Conservation (phyloP, 2,113 vertebrate genomes). For the Osmerus mordax region DNA sequence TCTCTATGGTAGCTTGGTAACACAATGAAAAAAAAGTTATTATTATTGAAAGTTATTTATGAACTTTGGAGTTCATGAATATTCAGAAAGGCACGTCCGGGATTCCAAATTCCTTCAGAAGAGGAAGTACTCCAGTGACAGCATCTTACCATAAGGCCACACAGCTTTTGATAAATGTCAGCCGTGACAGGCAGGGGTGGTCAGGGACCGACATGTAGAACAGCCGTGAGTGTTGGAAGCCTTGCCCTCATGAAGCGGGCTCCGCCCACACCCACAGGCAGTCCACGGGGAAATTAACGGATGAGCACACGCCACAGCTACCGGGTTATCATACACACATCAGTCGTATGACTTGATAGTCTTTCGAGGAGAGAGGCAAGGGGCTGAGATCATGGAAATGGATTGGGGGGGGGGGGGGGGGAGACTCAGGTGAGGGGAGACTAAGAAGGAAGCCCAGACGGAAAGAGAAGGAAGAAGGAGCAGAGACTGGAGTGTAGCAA, state of each 20-base stretch:
- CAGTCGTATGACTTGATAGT: constrained; percentile 57
- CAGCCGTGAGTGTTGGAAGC: constrained; percentile 17
- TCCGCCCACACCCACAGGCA: constrained; percentile 41
- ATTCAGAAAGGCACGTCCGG: too few species aligned
- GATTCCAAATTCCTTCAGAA: too few species aligned
- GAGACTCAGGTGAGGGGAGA: too few species aligned
- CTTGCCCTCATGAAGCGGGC: constrained; percentile 45
- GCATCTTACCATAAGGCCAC: neutral
- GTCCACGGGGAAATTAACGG: constrained; percentile 68
- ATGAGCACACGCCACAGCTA: constrained; percentile 58
- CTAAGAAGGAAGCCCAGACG: too few species aligned
- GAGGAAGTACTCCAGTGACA: too few species aligned
- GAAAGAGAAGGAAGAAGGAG: too few species aligned
- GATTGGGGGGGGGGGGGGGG: neutral
- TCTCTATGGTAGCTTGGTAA: too few species aligned
- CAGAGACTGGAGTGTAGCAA: too few species aligned
- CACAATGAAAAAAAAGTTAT: too few species aligned
- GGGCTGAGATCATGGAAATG: neutral
- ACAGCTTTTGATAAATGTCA: constrained; percentile 14
- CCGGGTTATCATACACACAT: constrained; percentile 70
- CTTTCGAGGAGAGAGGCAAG: constrained; percentile 28
- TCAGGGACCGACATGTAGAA: constrained; percentile 23
- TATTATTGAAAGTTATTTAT: too few species aligned
- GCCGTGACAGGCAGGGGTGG: constrained; percentile 27
- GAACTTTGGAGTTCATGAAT: too few species aligned